Percentiles rank a stretch among this genome's conserved stretches.
Evolutionary conservation across 2,797 vertebrate genomes (phyloP).

Genomic region (Streptopelia turtur): DNA sequence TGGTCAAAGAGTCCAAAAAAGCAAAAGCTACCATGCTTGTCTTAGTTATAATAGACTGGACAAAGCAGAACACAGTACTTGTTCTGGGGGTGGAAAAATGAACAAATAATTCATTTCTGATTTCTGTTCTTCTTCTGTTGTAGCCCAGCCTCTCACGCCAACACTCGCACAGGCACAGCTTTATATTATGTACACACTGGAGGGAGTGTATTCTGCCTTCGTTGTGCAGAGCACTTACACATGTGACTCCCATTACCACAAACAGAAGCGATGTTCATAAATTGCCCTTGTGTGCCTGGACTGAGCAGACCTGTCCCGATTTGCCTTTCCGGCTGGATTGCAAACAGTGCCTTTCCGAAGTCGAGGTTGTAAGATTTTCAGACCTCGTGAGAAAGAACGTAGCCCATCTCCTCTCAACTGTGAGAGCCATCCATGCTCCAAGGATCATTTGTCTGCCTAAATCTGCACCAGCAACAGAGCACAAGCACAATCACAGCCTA

Average conservation of each 20-base stretch:
- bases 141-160: conserved; percentile 20
- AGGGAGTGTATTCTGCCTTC: conserved; percentile 25
- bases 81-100: conserved; percentile 16
- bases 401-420: neutral
- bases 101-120: conserved; percentile 48
- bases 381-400: accelerated
- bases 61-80: conserved; percentile 9
- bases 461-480: neutral
- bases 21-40: neutral
- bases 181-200: conserved; percentile 46
- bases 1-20: neutral
- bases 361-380: neutral
- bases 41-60: neutral
- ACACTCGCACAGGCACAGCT: conserved; percentile 55
- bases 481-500: conserved; percentile 5
- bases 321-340: neutral
- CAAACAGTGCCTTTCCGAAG: neutral
- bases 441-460: neutral
- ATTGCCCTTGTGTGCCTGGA: neutral
- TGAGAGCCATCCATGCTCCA: neutral
- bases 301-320: neutral
- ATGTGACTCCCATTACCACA: conserved; percentile 41
- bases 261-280: conserved; percentile 27
- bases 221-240: conserved; percentile 29
- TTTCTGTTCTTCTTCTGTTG: conserved; percentile 42